phyloP scores from a whole-genome alignment of 2,888 invertebrate species.

The Andrena marginata region DNA sequence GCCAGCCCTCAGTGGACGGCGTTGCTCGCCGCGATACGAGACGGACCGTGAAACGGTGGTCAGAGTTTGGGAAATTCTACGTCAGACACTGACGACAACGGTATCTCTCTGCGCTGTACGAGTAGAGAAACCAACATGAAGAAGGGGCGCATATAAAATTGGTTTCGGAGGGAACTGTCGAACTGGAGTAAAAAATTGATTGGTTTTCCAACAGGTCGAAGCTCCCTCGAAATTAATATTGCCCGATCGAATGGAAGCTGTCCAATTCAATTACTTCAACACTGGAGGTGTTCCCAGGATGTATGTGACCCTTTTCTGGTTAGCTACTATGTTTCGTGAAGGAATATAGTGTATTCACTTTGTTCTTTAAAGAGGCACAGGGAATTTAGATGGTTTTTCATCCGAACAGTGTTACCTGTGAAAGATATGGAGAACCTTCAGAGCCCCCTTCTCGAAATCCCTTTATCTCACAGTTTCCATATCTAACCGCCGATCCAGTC shows the following conservation, averaged over 20 bases:
- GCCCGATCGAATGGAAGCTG: slow-evolving; percentile 3
- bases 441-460: neutral
- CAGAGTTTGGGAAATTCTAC: neutral
- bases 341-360: neutral
- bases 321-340: neutral
- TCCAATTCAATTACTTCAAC: slow-evolving; percentile 15
- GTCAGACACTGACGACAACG: neutral
- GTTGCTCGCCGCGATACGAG: neutral
- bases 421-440: no score
- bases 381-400: neutral
- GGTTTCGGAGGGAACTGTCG: neutral
- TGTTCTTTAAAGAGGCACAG: neutral
- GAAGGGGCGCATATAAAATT: neutral
- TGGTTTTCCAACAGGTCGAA: slow-evolving; percentile 3
- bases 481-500: neutral
- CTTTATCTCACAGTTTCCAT: neutral
- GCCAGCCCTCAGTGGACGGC: neutral
- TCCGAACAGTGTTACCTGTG: no score
- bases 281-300: neutral
- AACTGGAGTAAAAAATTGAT: neutral
- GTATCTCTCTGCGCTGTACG: neutral
- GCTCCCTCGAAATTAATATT: slow-evolving; percentile 13
- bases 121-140: neutral
- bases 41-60: neutral
- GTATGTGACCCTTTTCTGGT: neutral